Conservation (phyloP, 2,797 vertebrate species). For the Synaphobranchus kaupii region DNA sequence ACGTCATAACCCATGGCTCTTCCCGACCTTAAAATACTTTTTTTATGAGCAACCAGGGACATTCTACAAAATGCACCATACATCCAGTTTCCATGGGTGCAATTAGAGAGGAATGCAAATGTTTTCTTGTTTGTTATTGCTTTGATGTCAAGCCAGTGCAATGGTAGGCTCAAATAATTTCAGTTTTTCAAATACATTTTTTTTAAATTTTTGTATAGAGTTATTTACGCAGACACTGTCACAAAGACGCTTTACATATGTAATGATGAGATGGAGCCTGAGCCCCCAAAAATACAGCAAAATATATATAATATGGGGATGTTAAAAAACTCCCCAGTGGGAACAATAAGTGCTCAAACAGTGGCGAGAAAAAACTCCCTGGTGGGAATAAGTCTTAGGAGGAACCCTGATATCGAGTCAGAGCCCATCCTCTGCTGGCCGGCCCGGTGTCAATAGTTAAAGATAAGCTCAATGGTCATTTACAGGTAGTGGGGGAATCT, state of each 20-base stretch:
- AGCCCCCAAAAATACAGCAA: background rate
- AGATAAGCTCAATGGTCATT: no score
- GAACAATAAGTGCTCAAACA: background rate
- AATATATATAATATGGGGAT: background rate
- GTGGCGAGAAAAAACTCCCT: background rate
- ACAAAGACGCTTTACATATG: background rate
- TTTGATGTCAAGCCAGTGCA: background rate
- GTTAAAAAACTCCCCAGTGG: no score
- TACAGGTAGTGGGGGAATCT: no score
- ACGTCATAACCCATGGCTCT: background rate
- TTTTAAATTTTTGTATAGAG: background rate
- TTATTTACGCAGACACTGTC: background rate
- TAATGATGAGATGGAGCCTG: background rate
- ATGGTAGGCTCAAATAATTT: background rate
- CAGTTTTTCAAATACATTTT: background rate
- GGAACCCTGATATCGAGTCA: background rate
- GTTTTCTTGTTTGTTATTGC: background rate
- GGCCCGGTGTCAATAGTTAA: no score
- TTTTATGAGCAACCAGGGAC: background rate
- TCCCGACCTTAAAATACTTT: background rate
- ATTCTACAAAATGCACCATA: background rate
- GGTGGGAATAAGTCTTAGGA: no score
- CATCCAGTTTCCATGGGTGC: background rate
- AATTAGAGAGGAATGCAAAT: background rate
- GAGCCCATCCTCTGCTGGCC: no score